phyloP scores from a whole-genome alignment of 2,888 invertebrate species.

The Mesorhabditis belari region DNA sequence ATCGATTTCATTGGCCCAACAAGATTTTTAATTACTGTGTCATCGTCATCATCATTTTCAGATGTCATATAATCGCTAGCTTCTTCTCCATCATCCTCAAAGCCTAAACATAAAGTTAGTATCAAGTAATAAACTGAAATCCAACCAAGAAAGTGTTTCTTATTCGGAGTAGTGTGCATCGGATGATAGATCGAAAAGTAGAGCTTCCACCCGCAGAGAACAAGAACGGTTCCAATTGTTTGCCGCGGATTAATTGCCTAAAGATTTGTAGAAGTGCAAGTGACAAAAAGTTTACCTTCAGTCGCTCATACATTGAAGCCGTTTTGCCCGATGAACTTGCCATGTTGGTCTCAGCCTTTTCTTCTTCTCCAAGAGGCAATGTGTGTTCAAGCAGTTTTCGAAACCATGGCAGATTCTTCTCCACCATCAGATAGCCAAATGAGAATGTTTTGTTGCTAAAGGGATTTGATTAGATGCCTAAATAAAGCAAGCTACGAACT shows the following conservation, averaged over 20 bases:
- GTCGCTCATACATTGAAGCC: slow-evolving; percentile 23
- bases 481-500: slow-evolving; percentile 61
- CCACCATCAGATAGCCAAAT: slow-evolving; percentile 86
- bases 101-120: neutral
- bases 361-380: slow-evolving; percentile 60
- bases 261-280: neutral
- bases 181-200: slow-evolving; percentile 99
- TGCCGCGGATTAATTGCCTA: slow-evolving; percentile 81
- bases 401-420: slow-evolving; percentile 88
- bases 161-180: slow-evolving; percentile 65
- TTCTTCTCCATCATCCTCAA: neutral
- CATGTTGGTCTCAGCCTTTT: slow-evolving; percentile 8
- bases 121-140: neutral
- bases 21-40: neutral
- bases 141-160: slow-evolving; percentile 4
- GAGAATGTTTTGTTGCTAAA: slow-evolving; percentile 85
- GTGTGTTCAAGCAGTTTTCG: slow-evolving; percentile 78
- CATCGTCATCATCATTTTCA: neutral
- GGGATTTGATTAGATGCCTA: slow-evolving; percentile 14
- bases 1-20: neutral
- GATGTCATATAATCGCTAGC: neutral
- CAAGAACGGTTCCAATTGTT: slow-evolving; percentile 89
- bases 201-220: slow-evolving; percentile 89
- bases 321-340: slow-evolving; percentile 5
- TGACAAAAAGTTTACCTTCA: slow-evolving; percentile 16